Evolutionary conservation across 2,113 vertebrate genomes (phyloP), one percentile per base, ranked within the genome.

Genomic region (Oncorhynchus nerka): DNA sequence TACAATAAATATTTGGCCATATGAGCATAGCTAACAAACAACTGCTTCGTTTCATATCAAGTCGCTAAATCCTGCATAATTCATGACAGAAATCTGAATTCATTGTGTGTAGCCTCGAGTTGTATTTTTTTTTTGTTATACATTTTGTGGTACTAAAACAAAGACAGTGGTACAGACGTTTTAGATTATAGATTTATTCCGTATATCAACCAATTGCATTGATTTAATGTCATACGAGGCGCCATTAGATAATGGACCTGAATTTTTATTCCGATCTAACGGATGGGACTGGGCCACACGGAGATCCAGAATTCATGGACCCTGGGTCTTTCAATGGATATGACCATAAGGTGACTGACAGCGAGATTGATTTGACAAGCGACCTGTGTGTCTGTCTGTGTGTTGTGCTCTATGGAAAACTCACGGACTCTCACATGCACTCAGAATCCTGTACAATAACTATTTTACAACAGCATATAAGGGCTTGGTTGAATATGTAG

Each of bases 211-310:
- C 51, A 15, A 59, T 68, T 59, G 45, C 48, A 32, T 30, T 72
- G 13, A 62, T 48, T 70, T 49, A 75, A 72, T 79, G 68, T 55
- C 78, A 77, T 39, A 85, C 82, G 81, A 86, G 79, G 78, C 77
- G 75, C 79, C 0, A 78, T 32, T 84, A 74, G 16, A 81, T 75
- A 28, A 94, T 94, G 93, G 93, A 94, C 84, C 89, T 94, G 61
- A 91, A 93, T 90, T 94, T 94, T 83, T 94, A 94, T 83, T 90
- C 93, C 20, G 92, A 93, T 84, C 84, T 94, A 57, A 91, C 93
- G 28, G 93, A 91, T 57, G 89, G 89, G 22, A 86, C 87, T 75
- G 91, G 88, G n/a, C 92, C 85, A 73, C 87, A 90, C 57, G 90
- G 83, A 2, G 91, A 92, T 19, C 86, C 90, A 34, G 89, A 93